A percentile compares a stretch with the other conserved stretches of the same genome.
Evolutionary conservation across 2,797 vertebrate genomes (phyloP).

Genomic region (Centroberyx gerrardi): DNA sequence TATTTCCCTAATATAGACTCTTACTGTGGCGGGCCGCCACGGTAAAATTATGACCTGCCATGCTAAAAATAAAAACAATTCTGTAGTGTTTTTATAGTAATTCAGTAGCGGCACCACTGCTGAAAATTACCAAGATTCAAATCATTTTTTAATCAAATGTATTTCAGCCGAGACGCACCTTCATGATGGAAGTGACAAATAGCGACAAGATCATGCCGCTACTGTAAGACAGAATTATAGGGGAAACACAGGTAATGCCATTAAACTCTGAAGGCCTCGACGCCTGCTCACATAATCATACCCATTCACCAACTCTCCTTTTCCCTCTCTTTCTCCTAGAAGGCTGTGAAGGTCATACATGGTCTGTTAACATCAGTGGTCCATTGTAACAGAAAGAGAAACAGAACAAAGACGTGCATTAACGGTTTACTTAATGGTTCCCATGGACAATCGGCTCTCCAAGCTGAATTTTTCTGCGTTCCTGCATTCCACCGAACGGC

Average conservation of each 20-base stretch:
- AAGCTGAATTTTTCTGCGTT: slow-evolving; percentile 24
- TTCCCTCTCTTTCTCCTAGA: slow-evolving; percentile 21
- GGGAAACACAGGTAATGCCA: neutral
- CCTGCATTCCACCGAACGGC: slow-evolving; percentile 5
- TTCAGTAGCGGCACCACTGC: too few relatives aligned
- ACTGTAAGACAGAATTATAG: too few relatives aligned
- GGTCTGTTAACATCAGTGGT: slow-evolving; percentile 28
- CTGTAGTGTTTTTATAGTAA: too few relatives aligned
- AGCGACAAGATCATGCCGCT: too few relatives aligned
- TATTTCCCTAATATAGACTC: too few relatives aligned
- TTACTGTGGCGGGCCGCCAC: too few relatives aligned
- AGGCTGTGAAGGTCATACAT: slow-evolving; percentile 45
- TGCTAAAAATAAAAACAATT: too few relatives aligned
- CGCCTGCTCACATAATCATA: slow-evolving; percentile 31
- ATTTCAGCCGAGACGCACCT: too few relatives aligned
- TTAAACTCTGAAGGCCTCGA: slow-evolving; percentile 20
- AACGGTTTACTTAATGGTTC: slow-evolving; percentile 19
- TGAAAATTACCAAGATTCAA: too few relatives aligned
- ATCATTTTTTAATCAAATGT: too few relatives aligned
- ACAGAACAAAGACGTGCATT: slow-evolving; percentile 30
- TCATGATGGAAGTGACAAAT: too few relatives aligned
- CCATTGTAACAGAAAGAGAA: slow-evolving; percentile 32
- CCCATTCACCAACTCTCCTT: slow-evolving; percentile 28
- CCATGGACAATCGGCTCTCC: slow-evolving; percentile 20
- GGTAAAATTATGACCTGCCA: too few relatives aligned